Evolutionary conservation across 2,113 vertebrate genomes (phyloP), one percentile per base, ranked within the genome.

Genomic region (Jacana jacana): DNA sequence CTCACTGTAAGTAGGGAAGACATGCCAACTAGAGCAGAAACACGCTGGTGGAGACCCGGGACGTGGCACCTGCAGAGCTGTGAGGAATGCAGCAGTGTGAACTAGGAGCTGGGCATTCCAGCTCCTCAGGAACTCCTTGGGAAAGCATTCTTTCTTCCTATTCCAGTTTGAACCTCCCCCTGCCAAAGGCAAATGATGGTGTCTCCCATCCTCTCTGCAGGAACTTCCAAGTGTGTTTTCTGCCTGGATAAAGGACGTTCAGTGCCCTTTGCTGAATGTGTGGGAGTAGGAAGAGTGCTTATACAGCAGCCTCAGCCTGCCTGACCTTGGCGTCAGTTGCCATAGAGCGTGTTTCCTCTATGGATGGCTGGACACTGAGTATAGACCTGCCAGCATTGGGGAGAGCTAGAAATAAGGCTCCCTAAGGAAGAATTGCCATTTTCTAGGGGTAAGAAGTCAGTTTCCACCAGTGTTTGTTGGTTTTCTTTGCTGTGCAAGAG

Each of bases 11-110:
- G 31, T 15, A 81, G 65, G 69, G 51, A 84, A 31, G 86, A 84
- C 0, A 0, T 78, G 89, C 73, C 81, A 97, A 93, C 60, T 95
- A 28, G 86, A 95, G 93, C 81, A 35, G 95, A 96, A 97, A 76
- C 0, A 0, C 18, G 61, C 5, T 18, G 44, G 27, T 88, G 84
- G 91, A 37, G 81, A 75, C 83, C 44, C 89, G 84, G 48, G n/a
- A 58, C 3, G 2, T 54, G 71, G 49, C 69, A 91, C 88, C 80
- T 88, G 72, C 86, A 51, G 42, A 52, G 51, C 65, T 4, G 3
- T 44, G 86, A 86, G 65, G 39, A 68, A 25, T 49, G 73, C 73
- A 28, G 81, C 51, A 55, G 77, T 27, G 39, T 37, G 15, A 81
- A 6, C 24, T 15, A 16, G 57, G 60, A 77, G 30, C 54, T 51